Conservation (phyloP, 1,140 invertebrate species). For the Heliconius hermathena region DNA sequence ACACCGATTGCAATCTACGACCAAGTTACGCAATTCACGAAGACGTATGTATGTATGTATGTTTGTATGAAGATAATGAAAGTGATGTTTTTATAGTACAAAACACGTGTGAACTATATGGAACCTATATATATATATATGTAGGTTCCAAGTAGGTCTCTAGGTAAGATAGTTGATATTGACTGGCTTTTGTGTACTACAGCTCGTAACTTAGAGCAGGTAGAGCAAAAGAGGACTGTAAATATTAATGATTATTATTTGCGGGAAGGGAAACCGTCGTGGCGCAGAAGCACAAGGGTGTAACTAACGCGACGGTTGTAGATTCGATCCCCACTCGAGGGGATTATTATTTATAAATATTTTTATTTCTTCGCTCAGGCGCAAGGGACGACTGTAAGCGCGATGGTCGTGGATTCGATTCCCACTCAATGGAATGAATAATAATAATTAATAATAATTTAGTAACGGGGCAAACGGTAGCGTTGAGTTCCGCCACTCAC, state of each 20-base stretch:
- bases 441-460: too few species aligned
- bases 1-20: conserved; percentile 72
- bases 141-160: conserved; percentile 50
- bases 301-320: too few species aligned
- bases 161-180: conserved; percentile 43
- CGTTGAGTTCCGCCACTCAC: too few species aligned
- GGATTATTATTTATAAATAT: too few species aligned
- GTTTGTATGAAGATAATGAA: conserved; percentile 57
- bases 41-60: conserved; percentile 60
- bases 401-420: too few species aligned
- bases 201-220: background rate
- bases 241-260: background rate
- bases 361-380: too few species aligned
- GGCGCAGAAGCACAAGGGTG: too few species aligned
- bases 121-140: conserved; percentile 16
- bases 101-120: conserved; percentile 69
- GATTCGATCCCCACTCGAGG: too few species aligned
- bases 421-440: too few species aligned
- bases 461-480: too few species aligned
- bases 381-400: too few species aligned
- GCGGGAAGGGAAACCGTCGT: too few species aligned
- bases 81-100: conserved; percentile 63
- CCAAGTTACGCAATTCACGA: conserved; percentile 62
- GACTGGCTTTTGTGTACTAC: background rate
- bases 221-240: background rate